phyloP scores from a whole-genome alignment of 2,888 invertebrate genomes.

The Philhelius pedissequus region DNA sequence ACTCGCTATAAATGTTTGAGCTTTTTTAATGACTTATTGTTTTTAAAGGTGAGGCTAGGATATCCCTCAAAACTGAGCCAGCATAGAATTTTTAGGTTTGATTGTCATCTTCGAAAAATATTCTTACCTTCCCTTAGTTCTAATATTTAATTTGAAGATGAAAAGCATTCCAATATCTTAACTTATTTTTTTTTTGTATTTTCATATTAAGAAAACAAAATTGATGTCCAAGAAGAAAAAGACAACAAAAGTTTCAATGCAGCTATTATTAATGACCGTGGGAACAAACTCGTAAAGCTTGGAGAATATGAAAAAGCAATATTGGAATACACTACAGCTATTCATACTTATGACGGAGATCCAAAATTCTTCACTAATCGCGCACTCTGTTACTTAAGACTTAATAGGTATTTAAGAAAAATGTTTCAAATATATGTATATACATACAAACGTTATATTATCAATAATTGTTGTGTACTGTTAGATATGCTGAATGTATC shows the following conservation, averaged over 20 bases:
- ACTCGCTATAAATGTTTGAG: no score
- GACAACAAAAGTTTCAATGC: conserved; percentile 73
- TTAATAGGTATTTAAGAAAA: conserved; percentile 84
- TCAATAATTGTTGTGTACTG: neutral
- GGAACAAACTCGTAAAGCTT: conserved; percentile 89
- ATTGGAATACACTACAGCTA: conserved; percentile 91
- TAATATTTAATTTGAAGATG: neutral
- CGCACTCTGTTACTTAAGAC: conserved; percentile 91
- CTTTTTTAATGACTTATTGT: no score
- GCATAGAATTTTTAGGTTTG: no score
- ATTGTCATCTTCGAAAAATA: no score
- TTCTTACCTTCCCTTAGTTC: no score
- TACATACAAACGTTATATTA: no score
- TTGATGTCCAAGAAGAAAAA: conserved; percentile 73
- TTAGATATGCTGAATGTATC: conserved; percentile 74
- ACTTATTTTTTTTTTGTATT: neutral
- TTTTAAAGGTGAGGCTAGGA: no score
- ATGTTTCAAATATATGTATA: neutral
- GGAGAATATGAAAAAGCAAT: conserved; percentile 93
- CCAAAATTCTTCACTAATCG: conserved; percentile 92
- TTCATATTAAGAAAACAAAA: conserved; percentile 70
- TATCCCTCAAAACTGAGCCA: no score
- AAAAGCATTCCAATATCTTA: neutral
- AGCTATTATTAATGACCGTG: conserved; percentile 80
- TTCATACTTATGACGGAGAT: conserved; percentile 88